Evolutionary conservation across 2,113 vertebrate genomes (phyloP), one percentile per base, ranked within the genome.

Genomic region (Coracopsis vasa): DNA sequence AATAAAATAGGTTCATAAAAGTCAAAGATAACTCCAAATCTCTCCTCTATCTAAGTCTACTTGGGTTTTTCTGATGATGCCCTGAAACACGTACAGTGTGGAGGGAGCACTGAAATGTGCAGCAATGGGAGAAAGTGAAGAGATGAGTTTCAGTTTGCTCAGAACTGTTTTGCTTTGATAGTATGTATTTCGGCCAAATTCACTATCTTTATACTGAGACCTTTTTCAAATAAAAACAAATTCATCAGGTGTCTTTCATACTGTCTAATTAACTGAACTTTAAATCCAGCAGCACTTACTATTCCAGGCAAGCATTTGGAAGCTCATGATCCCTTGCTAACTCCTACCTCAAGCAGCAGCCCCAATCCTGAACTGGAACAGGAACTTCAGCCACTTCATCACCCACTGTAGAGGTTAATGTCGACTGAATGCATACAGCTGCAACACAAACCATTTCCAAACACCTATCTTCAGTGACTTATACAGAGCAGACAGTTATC

Each of bases 1-100:
- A 96, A 97, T 90, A 92, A 65, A 96, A 95, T 92, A 67, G 45
- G 87, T 81, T 84, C 58, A 73, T 96, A 92, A 97, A 97, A 97
- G 92, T 96, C 93, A 96, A 96, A 97, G 95, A 95, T 81, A 96
- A 91, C 79, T 95, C 95, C 88, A 72, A 77, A 94, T 72, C 84
- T 92, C 45, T 64, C 83, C 89, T 71, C 35, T 79, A 13, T 79
- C n/a, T 21, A 86, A 51, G 87, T 28, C 27, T 90, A 23, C 33
- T 27, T 24, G 7, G n/a, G 86, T 41, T 70, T 86, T 88, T 90
- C 69, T 21, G 15, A 41, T 21, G 45, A 86, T 10, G 6, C 10
- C 12, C 4, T 6, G 60, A 84, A 95, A 86, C 44, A 50, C 21
- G 39, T 56, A 4, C 41, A 51, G 7, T 18, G 44, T 58, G 45